These are phyloP conservation scores for Grantiella picta DNA, from an alignment of 2,113 vertebrate genomes.

Conservation along the genomic window DNA sequence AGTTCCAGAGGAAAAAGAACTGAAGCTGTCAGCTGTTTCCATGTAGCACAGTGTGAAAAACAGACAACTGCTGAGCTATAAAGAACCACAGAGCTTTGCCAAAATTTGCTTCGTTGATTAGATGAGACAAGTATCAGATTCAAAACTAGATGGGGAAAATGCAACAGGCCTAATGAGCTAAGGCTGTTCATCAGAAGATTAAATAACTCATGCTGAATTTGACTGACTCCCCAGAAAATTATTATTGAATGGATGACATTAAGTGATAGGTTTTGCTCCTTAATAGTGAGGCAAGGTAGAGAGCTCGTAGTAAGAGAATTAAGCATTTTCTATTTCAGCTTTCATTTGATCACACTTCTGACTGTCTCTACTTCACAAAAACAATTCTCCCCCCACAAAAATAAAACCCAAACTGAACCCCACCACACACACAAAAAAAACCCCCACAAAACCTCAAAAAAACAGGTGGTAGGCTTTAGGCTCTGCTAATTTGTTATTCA, in stretches of 20 bases:
- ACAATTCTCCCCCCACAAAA: rapidly evolving
- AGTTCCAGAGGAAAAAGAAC: not conserved
- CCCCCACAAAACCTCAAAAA: not conserved
- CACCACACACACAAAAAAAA: rapidly evolving
- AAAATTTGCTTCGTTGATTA: conserved; percentile 14
- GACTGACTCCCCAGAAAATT: not conserved
- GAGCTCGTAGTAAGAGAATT: not conserved
- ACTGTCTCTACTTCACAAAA: not conserved
- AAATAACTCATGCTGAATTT: not conserved
- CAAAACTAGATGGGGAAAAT: not conserved
- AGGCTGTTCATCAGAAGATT: not conserved
- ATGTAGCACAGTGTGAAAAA: not conserved
- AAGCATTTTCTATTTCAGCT: not conserved
- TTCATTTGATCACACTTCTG: not conserved
- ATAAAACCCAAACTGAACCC: not conserved
- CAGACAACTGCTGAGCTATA: not conserved
- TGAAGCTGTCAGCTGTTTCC: conserved; percentile 29
- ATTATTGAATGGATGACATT: not conserved
- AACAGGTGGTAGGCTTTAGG: not conserved
- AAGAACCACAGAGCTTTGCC: not conserved
- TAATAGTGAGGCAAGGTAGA: not conserved
- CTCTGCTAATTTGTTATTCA: not conserved
- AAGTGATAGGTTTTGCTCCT: not conserved
- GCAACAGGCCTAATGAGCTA: not conserved
- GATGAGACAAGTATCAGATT: not conserved